These are phyloP conservation scores for Apodemia mormo DNA, from an alignment of 2,888 invertebrate species.

Conservation along the genomic window DNA sequence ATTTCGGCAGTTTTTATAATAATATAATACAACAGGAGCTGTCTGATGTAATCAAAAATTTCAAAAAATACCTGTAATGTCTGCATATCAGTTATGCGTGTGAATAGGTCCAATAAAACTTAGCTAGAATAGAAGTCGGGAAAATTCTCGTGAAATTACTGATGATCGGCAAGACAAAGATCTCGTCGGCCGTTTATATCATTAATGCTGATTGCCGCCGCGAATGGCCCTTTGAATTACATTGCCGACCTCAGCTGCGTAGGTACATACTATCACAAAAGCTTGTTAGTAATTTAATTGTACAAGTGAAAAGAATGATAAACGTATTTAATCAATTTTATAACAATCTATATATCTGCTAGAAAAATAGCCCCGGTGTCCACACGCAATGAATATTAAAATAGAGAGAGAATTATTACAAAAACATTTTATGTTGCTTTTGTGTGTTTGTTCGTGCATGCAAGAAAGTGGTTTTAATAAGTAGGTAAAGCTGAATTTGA, in stretches of 20 bases:
- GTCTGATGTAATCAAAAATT: background rate
- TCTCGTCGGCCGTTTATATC: constrained; percentile 29
- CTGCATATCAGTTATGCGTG: background rate
- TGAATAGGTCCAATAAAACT: constrained; percentile 17
- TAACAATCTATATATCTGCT: too few relatives aligned
- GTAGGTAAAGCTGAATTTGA: too few relatives aligned
- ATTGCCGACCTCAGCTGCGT: constrained; percentile 12
- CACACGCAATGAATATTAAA: too few relatives aligned
- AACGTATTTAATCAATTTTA: background rate
- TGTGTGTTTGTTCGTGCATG: too few relatives aligned
- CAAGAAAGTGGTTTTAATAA: too few relatives aligned
- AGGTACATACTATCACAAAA: constrained; percentile 8
- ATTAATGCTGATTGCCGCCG: constrained; percentile 32
- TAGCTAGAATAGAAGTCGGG: constrained; percentile 5
- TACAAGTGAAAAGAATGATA: background rate
- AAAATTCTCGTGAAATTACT: constrained; percentile 24
- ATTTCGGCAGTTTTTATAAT: too few relatives aligned
- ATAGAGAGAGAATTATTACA: too few relatives aligned
- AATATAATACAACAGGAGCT: too few relatives aligned
- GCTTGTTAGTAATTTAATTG: constrained; percentile 12
- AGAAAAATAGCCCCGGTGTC: too few relatives aligned
- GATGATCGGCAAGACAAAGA: constrained; percentile 27
- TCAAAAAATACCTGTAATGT: background rate
- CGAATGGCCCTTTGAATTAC: constrained; percentile 23
- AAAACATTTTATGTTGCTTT: too few relatives aligned